Evolutionary conservation across 2,797 vertebrate genomes (phyloP), one percentile per base, ranked within the genome.

Genomic region (Ceryle rudis): DNA sequence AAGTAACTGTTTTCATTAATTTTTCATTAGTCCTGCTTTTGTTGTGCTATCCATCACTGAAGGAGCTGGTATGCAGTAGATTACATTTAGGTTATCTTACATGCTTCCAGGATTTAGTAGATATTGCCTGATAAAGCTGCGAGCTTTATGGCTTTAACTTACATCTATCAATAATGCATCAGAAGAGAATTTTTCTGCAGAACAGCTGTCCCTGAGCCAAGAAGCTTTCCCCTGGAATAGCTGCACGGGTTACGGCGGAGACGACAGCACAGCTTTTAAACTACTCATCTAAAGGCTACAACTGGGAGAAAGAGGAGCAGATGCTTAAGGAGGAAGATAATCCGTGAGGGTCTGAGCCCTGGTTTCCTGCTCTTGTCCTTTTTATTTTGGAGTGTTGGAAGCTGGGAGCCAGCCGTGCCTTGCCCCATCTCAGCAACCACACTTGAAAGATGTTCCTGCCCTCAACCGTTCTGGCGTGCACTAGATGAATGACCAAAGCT

Each of bases 1-100:
- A 97, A 97, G 97, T 97, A 97, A 96, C 97, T 75, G 92, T 97
- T 98, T 97, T 97, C 96, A 98, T 98, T 98, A 98, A 98, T 97
- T 98, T 98, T 98, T 98, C 98, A 97, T 97, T 97, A 97, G 97
- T 66, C 87, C 89, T 91, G 94, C 94, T 96, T 97, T 94, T 91
- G 95, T 95, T 95, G 96, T 78, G 95, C 95, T 95, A 96, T 97
- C 97, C 94, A 95, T 98, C 98, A 97, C 97, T 58, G 89, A 92
- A 51, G 49, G 95, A 93, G 96, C 95, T 77, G 88, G 86, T 96
- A 94, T 90, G 96, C 86, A 97, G 87, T 90, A 92, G 96, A 94
- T 96, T 94, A 93, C 91, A 52, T 97, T 95, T 95, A 94, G 92
- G 97, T 75, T 83, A 92, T 95, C 79, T 81, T 83, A 89, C 51